Evolutionary conservation across 2,113 vertebrate genomes (phyloP).

Genomic region (Sander lucioperca): DNA sequence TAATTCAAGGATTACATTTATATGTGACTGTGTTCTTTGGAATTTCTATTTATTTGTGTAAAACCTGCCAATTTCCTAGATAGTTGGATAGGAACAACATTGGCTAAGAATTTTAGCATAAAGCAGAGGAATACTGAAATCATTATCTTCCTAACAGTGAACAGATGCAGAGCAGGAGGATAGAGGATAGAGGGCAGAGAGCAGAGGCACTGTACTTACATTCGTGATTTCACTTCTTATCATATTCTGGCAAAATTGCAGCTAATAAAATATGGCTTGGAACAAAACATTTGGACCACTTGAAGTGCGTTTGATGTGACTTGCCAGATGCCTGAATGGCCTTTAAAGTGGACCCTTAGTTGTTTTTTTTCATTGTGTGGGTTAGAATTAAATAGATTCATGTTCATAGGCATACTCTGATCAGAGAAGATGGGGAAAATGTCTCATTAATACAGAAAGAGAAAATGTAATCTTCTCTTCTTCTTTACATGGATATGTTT

Average conservation of each 20-base stretch:
- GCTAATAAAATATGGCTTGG: slow-evolving; percentile 42
- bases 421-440: slow-evolving; percentile 10
- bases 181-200: slow-evolving; percentile 17
- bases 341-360: slow-evolving; percentile 41
- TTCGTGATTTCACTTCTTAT: slow-evolving; percentile 51
- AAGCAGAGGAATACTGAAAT: slow-evolving; percentile 2
- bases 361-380: slow-evolving; percentile 35
- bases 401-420: slow-evolving; percentile 33
- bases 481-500: slow-evolving; percentile 14
- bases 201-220: slow-evolving; percentile 3
- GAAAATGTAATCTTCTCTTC: background rate
- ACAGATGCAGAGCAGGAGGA: slow-evolving; percentile 47
- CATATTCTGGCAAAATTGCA: slow-evolving; percentile 47
- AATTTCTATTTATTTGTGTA: background rate
- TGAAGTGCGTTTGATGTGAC: slow-evolving; percentile 37
- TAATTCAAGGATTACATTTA: background rate
- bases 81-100: background rate
- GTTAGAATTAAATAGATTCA: slow-evolving; percentile 29
- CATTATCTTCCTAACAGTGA: slow-evolving; percentile 46
- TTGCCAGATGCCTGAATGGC: slow-evolving; percentile 40
- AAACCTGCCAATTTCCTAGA: slow-evolving; percentile 8
- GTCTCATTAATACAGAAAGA: background rate
- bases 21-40: background rate
- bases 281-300: slow-evolving; percentile 46
- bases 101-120: background rate